phyloP scores from a whole-genome alignment of 2,888 invertebrate species.

The Trichogramma evanescens region DNA sequence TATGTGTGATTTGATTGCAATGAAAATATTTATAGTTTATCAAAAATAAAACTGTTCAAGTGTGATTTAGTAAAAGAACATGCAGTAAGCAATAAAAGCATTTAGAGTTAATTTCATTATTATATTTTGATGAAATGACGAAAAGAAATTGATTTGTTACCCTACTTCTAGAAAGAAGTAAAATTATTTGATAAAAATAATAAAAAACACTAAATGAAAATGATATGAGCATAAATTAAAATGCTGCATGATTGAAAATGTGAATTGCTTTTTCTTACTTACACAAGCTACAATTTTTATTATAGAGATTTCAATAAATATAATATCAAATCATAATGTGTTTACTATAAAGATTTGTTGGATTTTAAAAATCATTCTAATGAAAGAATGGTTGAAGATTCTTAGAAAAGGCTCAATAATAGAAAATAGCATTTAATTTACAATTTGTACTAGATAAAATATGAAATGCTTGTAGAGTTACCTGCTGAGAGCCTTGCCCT shows the following conservation, averaged over 20 bases:
- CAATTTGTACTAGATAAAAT: constrained; percentile 3
- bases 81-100: constrained; percentile 17
- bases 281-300: too few species aligned
- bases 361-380: not conserved
- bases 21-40: constrained; percentile 1
- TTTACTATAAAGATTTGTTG: too few species aligned
- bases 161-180: too few species aligned
- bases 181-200: too few species aligned
- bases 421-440: constrained; percentile 1
- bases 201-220: too few species aligned
- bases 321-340: too few species aligned
- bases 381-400: constrained; percentile 3
- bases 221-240: too few species aligned
- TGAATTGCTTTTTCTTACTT: too few species aligned
- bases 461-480: constrained; percentile 54
- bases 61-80: constrained; percentile 11
- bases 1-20: not conserved
- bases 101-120: not conserved
- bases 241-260: too few species aligned
- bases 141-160: too few species aligned
- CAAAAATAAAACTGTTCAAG: constrained; percentile 2
- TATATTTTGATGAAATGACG: too few species aligned
- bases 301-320: too few species aligned
- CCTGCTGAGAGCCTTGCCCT: constrained; percentile 74
- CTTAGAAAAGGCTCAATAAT: constrained; percentile 6